Conservation (phyloP, 2,797 vertebrate species). For the Acropternis orthonyx region DNA sequence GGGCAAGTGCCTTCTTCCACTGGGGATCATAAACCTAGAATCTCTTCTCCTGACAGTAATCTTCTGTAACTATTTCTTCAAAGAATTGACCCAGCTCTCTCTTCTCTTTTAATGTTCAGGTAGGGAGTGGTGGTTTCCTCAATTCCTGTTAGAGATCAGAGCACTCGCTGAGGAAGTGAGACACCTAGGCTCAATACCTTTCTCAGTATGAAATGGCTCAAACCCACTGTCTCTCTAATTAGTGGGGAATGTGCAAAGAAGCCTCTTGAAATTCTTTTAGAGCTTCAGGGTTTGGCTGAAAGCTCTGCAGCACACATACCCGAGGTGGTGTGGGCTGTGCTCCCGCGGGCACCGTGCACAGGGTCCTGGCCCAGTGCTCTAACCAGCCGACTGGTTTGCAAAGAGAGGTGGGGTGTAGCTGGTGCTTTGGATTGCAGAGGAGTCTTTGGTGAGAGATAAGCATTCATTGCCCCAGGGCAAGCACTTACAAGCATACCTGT, state of each 20-base stretch:
- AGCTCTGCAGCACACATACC: accelerated
- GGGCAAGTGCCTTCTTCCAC: background rate
- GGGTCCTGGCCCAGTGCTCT: background rate
- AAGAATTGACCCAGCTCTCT: background rate
- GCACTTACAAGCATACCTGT: background rate
- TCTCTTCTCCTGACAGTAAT: background rate
- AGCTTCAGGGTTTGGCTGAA: background rate
- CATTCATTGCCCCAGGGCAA: background rate
- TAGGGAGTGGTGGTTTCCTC: background rate
- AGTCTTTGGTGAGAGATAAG: background rate
- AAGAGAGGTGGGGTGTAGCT: background rate
- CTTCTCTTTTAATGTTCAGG: background rate
- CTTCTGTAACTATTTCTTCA: constrained; percentile 21
- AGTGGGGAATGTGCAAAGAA: background rate
- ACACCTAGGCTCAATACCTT: background rate
- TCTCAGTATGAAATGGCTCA: background rate
- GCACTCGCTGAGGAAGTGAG: background rate
- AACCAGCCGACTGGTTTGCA: background rate
- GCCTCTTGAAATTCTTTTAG: background rate
- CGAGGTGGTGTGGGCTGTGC: accelerated
- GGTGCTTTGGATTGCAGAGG: background rate
- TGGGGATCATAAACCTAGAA: background rate
- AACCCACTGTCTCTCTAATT: background rate
- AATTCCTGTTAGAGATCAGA: constrained; percentile 14
- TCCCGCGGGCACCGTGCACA: accelerated